Evolutionary conservation across 1,140 invertebrate genomes (phyloP).

Genomic region (Pristionchus pacificus): DNA sequence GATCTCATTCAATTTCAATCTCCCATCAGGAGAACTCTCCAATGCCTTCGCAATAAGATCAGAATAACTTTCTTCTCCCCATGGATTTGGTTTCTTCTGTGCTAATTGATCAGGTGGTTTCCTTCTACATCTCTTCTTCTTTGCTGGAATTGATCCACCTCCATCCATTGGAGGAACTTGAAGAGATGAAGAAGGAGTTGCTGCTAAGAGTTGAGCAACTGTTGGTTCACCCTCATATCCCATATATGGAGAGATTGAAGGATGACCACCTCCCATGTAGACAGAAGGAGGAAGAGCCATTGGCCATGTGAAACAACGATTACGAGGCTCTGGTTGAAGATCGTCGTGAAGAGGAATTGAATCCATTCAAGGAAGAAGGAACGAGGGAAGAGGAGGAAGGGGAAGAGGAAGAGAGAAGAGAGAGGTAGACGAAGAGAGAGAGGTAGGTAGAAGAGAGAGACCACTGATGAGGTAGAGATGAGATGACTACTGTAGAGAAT

Average conservation of each 20-base stretch:
- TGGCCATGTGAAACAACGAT: conserved; percentile 51
- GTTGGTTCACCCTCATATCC: conserved; percentile 17
- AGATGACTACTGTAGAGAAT: no score
- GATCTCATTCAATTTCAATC: conserved; percentile 55
- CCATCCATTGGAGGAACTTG: conserved; percentile 3
- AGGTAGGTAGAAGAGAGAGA: not conserved
- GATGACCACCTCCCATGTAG: not conserved
- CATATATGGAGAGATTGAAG: not conserved
- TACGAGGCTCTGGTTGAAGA: conserved; percentile 42
- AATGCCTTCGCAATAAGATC: conserved; percentile 52
- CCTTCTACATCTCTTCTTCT: conserved; percentile 48
- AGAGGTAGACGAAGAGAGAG: conserved; percentile 16
- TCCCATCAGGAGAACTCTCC: conserved; percentile 42
- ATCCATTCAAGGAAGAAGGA: not conserved
- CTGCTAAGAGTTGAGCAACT: conserved; percentile 34
- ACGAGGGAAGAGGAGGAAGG: conserved; percentile 11
- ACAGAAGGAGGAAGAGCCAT: conserved; percentile 34
- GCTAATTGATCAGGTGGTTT: conserved; percentile 42
- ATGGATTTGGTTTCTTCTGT: conserved; percentile 55
- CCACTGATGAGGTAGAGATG: no score
- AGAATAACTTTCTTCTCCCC: conserved; percentile 56
- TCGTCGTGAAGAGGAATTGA: conserved; percentile 25
- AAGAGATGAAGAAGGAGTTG: conserved; percentile 13
- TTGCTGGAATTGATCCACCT: conserved; percentile 26
- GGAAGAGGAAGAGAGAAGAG: conserved; percentile 13